phyloP scores from a whole-genome alignment of 2,888 invertebrate genomes.

The Eristalis intricaria region DNA sequence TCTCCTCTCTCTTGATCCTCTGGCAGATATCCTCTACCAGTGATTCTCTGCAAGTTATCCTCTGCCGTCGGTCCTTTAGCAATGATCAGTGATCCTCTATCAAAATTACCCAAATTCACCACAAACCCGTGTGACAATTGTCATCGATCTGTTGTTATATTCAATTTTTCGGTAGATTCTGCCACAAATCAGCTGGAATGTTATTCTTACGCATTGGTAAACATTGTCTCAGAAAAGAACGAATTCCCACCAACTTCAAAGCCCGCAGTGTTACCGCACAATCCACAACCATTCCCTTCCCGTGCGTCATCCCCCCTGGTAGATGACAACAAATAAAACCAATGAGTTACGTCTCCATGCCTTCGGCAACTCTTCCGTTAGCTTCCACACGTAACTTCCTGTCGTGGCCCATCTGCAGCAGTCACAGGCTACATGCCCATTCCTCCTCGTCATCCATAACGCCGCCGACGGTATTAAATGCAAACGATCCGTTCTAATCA shows the following conservation, averaged over 20 bases:
- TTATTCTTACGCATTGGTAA: neutral
- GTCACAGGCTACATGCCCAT: conserved; percentile 19
- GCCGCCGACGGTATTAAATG: conserved; percentile 34
- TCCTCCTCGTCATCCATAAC: neutral
- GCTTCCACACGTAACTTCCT: neutral
- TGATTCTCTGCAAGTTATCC: neutral
- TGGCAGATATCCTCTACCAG: neutral
- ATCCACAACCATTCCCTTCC: neutral
- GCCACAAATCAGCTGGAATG: neutral
- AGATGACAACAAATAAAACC: neutral
- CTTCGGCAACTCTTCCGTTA: conserved; percentile 26
- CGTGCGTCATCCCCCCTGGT: neutral
- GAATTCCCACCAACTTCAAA: neutral
- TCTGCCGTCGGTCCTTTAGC: neutral
- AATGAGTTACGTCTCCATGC: conserved; percentile 15
- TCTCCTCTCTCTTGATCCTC: too few relatives aligned
- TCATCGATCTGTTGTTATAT: too few relatives aligned
- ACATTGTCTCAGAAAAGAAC: neutral
- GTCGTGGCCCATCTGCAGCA: conserved; percentile 8
- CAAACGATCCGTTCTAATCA: conserved; percentile 51
- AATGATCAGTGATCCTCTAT: neutral
- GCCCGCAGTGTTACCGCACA: neutral
- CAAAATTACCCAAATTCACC: too few relatives aligned
- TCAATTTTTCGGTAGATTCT: neutral
- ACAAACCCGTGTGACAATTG: too few relatives aligned